These are phyloP conservation scores for Pseudopipra pipra DNA, from an alignment of 2,113 vertebrate genomes.

Conservation along the genomic window DNA sequence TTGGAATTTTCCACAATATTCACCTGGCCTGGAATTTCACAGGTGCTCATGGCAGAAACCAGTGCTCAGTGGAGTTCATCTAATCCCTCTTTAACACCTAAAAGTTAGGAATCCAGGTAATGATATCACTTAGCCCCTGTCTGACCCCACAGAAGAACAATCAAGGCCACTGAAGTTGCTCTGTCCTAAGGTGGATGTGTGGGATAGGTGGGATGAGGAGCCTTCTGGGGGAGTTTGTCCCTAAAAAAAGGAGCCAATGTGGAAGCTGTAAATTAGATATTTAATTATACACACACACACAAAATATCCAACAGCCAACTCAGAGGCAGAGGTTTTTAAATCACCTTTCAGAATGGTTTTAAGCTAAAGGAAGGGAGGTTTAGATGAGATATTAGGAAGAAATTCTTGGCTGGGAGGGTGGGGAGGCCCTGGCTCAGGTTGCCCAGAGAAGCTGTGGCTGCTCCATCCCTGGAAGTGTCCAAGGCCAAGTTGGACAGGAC, in stretches of 20 bases:
- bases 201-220: not conserved
- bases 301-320: rapidly evolving
- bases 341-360: not conserved
- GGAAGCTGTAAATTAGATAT: not conserved
- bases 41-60: not conserved
- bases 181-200: not conserved
- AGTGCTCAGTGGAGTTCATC: not conserved
- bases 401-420: not conserved
- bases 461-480: not conserved
- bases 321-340: not conserved
- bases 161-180: not conserved
- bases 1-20: not conserved
- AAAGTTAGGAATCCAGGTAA: not conserved
- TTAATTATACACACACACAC: not conserved
- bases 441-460: not conserved
- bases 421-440: rapidly evolving
- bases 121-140: not conserved
- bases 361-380: not conserved
- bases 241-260: not conserved
- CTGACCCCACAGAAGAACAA: not conserved
- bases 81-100: not conserved
- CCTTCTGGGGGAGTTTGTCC: not conserved
- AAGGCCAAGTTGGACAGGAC: rapidly evolving
- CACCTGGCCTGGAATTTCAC: not conserved
- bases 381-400: not conserved